Percentiles rank a stretch among this genome's conserved stretches.
phyloP scores from a whole-genome alignment of 1,140 invertebrate genomes.

The Lerema accius region DNA sequence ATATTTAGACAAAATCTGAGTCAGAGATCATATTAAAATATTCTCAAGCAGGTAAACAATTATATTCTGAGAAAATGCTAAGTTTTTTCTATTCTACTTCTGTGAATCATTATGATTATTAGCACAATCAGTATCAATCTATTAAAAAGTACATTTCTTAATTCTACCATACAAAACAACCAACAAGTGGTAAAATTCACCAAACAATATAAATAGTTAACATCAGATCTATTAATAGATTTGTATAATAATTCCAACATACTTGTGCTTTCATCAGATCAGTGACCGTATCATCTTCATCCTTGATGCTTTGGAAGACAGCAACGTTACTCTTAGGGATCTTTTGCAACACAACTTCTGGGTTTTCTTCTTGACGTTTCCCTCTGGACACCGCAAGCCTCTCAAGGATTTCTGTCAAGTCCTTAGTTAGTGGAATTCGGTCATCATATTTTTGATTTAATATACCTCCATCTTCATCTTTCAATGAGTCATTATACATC shows the following conservation, averaged over 20 bases:
- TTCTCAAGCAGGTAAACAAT: too few relatives aligned
- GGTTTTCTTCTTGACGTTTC: constrained; percentile 45
- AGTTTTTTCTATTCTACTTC: too few relatives aligned
- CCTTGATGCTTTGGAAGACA: constrained; percentile 78
- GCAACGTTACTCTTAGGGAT: constrained; percentile 79
- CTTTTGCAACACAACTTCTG: constrained; percentile 74
- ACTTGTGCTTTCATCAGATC: constrained; percentile 81
- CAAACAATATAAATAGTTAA: too few relatives aligned
- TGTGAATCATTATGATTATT: too few relatives aligned
- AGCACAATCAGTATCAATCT: too few relatives aligned
- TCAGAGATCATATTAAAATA: too few relatives aligned
- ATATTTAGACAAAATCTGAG: too few relatives aligned
- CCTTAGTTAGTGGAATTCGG: constrained; percentile 82
- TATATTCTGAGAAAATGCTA: too few relatives aligned
- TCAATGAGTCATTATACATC: constrained; percentile 68
- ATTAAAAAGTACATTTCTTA: too few relatives aligned
- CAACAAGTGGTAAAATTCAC: too few relatives aligned
- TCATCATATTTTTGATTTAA: constrained; percentile 64
- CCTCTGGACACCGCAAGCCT: constrained; percentile 72
- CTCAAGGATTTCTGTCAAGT: constrained; percentile 83
- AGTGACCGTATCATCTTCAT: constrained; percentile 38
- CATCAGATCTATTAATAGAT: not conserved
- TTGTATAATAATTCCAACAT: constrained; percentile 28
- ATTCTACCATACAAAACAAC: too few relatives aligned
- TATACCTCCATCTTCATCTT: constrained; percentile 40